A percentile compares a stretch with the other conserved stretches of the same genome.
phyloP scores from a whole-genome alignment of 2,888 invertebrate species.

The Perizoma affinitatum region DNA sequence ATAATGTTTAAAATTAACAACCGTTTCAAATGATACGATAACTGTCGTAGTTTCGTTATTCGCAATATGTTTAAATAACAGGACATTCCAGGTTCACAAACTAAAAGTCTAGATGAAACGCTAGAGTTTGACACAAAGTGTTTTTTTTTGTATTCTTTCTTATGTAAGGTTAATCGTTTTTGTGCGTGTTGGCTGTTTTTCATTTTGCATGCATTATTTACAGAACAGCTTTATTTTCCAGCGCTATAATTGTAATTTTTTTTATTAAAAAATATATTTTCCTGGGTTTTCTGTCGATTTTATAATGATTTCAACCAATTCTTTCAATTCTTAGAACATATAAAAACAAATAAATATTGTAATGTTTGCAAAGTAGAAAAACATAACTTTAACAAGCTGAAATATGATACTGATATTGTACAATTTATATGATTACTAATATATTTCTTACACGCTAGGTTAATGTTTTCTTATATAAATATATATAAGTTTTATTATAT shows the following conservation, averaged over 20 bases:
- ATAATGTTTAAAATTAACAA: constrained; percentile 28
- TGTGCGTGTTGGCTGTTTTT: constrained; percentile 38
- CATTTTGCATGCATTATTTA: constrained; percentile 40
- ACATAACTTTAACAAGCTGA: constrained; percentile 42
- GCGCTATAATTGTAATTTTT: background rate
- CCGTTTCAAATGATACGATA: constrained; percentile 28
- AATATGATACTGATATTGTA: constrained; percentile 72
- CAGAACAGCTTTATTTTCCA: background rate
- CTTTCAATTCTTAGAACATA: no score
- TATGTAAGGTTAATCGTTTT: constrained; percentile 48
- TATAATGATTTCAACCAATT: no score
- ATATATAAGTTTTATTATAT: constrained; percentile 63
- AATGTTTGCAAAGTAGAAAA: constrained; percentile 32
- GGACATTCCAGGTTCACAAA: constrained; percentile 76
- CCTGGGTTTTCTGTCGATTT: no score
- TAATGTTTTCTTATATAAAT: constrained; percentile 64
- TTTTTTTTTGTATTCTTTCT: constrained; percentile 49
- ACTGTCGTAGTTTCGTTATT: constrained; percentile 30
- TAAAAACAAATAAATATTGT: no score
- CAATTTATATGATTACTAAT: constrained; percentile 70
- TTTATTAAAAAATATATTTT: no score
- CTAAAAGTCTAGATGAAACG: constrained; percentile 50
- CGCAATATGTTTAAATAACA: constrained; percentile 43
- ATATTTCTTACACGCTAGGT: constrained; percentile 72
- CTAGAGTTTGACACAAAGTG: constrained; percentile 67